Conservation (phyloP, 2,888 invertebrate species). For the Anarsia innoxiella region DNA sequence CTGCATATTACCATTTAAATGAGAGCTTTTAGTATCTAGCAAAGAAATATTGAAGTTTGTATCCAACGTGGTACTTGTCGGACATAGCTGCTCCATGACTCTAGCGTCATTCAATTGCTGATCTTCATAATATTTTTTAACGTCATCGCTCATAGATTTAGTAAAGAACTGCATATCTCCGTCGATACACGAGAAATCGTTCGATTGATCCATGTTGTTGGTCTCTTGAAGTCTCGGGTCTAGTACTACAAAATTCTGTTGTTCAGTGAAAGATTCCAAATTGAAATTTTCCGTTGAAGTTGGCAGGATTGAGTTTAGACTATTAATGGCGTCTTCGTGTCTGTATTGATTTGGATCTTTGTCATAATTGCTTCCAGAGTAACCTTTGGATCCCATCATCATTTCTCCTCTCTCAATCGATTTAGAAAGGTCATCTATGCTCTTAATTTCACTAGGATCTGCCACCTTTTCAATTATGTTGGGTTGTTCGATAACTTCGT, state of each 20-base stretch:
- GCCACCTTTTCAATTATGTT: slow-evolving; percentile 68
- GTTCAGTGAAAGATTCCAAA: slow-evolving; percentile 57
- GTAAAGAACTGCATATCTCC: slow-evolving; percentile 69
- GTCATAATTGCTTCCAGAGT: slow-evolving; percentile 34
- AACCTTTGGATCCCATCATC: slow-evolving; percentile 47
- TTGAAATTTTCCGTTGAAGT: too few relatives aligned
- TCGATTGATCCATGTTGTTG: slow-evolving; percentile 45
- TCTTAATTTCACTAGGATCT: slow-evolving; percentile 67
- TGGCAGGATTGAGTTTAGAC: slow-evolving; percentile 56
- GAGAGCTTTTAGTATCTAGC: slow-evolving; percentile 49
- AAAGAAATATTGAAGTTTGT: slow-evolving; percentile 59
- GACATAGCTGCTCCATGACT: slow-evolving; percentile 57
- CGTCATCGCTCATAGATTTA: slow-evolving; percentile 67
- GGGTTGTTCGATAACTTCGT: slow-evolving; percentile 70
- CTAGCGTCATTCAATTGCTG: slow-evolving; percentile 53
- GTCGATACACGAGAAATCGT: slow-evolving; percentile 63
- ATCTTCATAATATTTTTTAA: slow-evolving; percentile 65
- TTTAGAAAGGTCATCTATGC: slow-evolving; percentile 67
- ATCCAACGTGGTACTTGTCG: slow-evolving; percentile 52
- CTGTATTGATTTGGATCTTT: slow-evolving; percentile 44
- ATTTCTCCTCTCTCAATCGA: slow-evolving; percentile 66
- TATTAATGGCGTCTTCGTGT: slow-evolving; percentile 55
- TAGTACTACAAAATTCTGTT: slow-evolving; percentile 59
- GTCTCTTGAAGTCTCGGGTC: slow-evolving; percentile 48
- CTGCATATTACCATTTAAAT: slow-evolving; percentile 46